Percentiles rank a stretch among this genome's conserved stretches.
These are phyloP conservation scores for Pagetopsis macropterus DNA, from an alignment of 2,797 vertebrate genomes.

Conservation along the genomic window DNA sequence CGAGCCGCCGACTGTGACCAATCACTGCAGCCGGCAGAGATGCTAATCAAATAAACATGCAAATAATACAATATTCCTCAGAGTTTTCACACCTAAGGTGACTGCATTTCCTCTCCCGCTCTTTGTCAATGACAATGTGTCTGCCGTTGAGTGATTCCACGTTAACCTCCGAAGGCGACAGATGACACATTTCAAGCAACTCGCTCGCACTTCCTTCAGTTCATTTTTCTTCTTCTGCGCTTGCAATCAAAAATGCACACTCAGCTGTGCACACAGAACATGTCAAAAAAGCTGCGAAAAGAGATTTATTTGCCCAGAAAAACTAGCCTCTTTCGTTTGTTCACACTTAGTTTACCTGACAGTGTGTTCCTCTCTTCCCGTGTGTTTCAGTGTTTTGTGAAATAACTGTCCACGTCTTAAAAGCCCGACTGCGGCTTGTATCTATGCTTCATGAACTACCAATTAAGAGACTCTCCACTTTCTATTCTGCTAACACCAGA, in stretches of 20 bases:
- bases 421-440: slow-evolving; percentile 18
- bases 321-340: slow-evolving; percentile 48
- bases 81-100: slow-evolving; percentile 72
- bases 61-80: slow-evolving; percentile 77
- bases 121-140: slow-evolving; percentile 74
- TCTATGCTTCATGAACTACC: slow-evolving; percentile 47
- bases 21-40: slow-evolving; percentile 63
- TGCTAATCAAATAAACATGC: slow-evolving; percentile 82
- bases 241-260: slow-evolving; percentile 29
- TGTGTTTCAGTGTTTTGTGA: slow-evolving; percentile 31
- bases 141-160: slow-evolving; percentile 67
- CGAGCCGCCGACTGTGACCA: slow-evolving; percentile 64
- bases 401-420: slow-evolving; percentile 27
- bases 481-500: slow-evolving; percentile 41
- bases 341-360: slow-evolving; percentile 21
- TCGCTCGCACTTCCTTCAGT: slow-evolving; percentile 32
- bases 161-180: slow-evolving; percentile 71
- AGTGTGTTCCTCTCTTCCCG: slow-evolving; percentile 18
- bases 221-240: slow-evolving; percentile 15
- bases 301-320: slow-evolving; percentile 36
- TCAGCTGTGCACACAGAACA: slow-evolving; percentile 23
- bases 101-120: slow-evolving; percentile 57
- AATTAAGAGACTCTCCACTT: slow-evolving; percentile 34
- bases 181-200: slow-evolving; percentile 62
- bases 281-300: slow-evolving; percentile 53